Evolutionary conservation across 1,140 invertebrate genomes (phyloP).

Genomic region (Psix sp.): DNA sequence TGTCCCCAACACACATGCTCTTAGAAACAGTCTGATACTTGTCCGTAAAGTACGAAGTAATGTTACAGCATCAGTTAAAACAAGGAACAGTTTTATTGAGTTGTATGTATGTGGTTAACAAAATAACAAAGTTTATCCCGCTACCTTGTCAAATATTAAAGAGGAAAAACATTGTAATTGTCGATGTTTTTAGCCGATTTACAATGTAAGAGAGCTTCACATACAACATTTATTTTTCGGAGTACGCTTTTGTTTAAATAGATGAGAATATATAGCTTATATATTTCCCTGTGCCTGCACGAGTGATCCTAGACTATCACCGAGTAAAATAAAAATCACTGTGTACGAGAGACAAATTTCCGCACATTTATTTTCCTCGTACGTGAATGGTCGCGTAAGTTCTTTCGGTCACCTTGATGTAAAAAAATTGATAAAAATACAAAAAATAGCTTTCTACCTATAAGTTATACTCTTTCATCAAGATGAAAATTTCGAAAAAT

Average conservation of each 20-base stretch:
- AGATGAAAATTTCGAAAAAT: too few species aligned
- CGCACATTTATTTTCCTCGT: conserved; percentile 16
- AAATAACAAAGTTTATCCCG: not conserved
- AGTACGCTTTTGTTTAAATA: too few species aligned
- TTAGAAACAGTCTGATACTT: conserved; percentile 4
- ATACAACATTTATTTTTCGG: too few species aligned
- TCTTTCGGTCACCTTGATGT: too few species aligned
- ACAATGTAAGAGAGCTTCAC: too few species aligned
- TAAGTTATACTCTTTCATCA: too few species aligned
- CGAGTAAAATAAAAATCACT: conserved; percentile 36
- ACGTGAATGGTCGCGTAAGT: not conserved
- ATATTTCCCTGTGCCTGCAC: conserved; percentile 26
- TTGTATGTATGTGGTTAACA: conserved; percentile 6
- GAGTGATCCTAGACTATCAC: conserved; percentile 22
- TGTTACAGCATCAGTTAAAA: conserved; percentile 11
- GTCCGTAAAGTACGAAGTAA: conserved; percentile 14
- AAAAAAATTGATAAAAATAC: too few species aligned
- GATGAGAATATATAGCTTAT: too few species aligned
- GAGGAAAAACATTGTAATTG: too few species aligned
- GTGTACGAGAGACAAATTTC: conserved; percentile 29
- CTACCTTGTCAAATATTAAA: too few species aligned
- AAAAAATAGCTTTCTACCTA: too few species aligned
- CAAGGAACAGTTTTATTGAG: conserved; percentile 11
- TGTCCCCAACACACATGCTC: not conserved
- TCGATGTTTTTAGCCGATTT: too few species aligned